Evolutionary conservation across 2,797 vertebrate species (phyloP), one percentile per base, ranked within the genome.

Genomic region (Sebastes cheni): DNA sequence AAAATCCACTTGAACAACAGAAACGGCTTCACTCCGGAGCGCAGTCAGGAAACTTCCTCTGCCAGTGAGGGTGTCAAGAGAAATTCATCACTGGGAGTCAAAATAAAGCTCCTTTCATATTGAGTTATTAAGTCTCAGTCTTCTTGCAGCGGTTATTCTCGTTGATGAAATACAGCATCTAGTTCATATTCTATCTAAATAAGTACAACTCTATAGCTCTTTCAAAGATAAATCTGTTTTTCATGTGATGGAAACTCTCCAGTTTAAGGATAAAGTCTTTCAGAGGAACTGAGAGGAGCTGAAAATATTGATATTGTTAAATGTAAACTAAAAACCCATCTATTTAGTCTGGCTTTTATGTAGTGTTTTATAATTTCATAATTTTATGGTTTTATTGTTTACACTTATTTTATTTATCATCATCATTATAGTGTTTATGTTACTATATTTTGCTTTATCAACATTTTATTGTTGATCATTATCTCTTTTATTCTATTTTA

Each of bases 51-150:
- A 89, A 88, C 71, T 81, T 88, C 77, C 64, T 76, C 71, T 50
- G 83, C 80, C 52, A 68, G 78, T 34, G 73, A 92, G 91, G n/a
- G 46, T 85, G 85, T 92, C 84, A 75, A 77, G 73, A 86, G 64
- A 39, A 77, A 92, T 89, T 87, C 81, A 91, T 92, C 88, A 75
- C 69, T 50, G 73, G 71, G 80, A 89, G 86, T 89, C 82, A 78
- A 85, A 84, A 87, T 88, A 89, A 90, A 85, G 82, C 83, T 81
- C 30, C 76, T 88, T 85, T 92, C 77, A 90, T 85, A 87, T 80
- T 58, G 77, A 80, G 64, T 91, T 86, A 88, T 87, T 77, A 80
- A 84, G 83, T 79, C 77, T 79, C 62, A 66, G 86, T 74, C 78
- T 75, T 66, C 67, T 71, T 59, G 32, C 30, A 69, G 82, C 71